phyloP scores from a whole-genome alignment of 2,888 invertebrate species.

The Platycnemis pennipes region DNA sequence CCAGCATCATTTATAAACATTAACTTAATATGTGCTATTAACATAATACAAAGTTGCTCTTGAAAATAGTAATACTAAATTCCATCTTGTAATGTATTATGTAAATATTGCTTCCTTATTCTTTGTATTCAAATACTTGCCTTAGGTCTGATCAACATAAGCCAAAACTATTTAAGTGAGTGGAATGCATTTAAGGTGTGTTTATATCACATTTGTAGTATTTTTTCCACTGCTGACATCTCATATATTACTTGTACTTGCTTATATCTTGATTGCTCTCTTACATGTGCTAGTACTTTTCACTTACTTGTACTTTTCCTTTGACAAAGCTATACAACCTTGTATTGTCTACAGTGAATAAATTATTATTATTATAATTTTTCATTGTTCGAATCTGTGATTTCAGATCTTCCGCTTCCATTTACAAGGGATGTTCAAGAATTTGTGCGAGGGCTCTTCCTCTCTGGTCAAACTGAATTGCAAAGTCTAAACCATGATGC shows the following conservation, averaged over 20 bases:
- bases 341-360: too few species aligned
- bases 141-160: not conserved
- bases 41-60: not conserved
- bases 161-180: not conserved
- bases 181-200: too few species aligned
- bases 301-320: too few species aligned
- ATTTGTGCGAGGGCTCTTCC: constrained; percentile 93
- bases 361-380: not conserved
- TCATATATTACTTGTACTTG: too few species aligned
- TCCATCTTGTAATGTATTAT: too few species aligned
- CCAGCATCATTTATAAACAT: not conserved
- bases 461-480: constrained; percentile 95
- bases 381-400: constrained; percentile 19
- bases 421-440: constrained; percentile 96
- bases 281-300: too few species aligned
- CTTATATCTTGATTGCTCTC: too few species aligned
- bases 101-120: constrained; percentile 15
- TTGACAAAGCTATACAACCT: too few species aligned
- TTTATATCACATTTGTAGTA: too few species aligned
- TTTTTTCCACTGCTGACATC: too few species aligned
- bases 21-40: not conserved
- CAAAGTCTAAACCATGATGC: constrained; percentile 88
- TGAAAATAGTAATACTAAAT: too few species aligned
- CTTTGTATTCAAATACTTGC: constrained; percentile 44
- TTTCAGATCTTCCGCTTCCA: constrained; percentile 88